These are phyloP conservation scores for Pangasianodon gigas DNA, from an alignment of 2,113 vertebrate genomes.

Conservation along the genomic window DNA sequence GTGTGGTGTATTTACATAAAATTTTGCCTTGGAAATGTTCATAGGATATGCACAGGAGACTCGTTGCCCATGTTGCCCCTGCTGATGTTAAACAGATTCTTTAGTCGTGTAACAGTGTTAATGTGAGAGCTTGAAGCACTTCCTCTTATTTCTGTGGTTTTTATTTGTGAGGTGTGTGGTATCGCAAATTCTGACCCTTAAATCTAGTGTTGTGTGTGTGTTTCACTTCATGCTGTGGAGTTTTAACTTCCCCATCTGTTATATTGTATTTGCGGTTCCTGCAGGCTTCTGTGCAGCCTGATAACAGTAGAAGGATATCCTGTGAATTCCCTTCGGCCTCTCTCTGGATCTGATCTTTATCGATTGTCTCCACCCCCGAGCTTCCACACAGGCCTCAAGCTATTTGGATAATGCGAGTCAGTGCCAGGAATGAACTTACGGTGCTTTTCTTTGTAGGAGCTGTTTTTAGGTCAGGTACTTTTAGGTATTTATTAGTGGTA, in stretches of 20 bases:
- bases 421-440: slow-evolving; percentile 14
- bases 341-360: slow-evolving; percentile 33
- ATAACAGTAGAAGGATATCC: slow-evolving; percentile 63
- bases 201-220: slow-evolving; percentile 4
- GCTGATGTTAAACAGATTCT: neutral
- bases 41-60: neutral
- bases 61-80: neutral
- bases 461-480: neutral
- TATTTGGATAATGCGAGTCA: slow-evolving; percentile 32
- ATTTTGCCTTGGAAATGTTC: slow-evolving; percentile 46
- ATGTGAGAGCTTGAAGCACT: neutral
- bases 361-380: slow-evolving; percentile 10
- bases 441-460: neutral
- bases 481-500: neutral
- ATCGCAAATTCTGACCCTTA: slow-evolving; percentile 1
- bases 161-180: slow-evolving; percentile 3
- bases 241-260: slow-evolving; percentile 40
- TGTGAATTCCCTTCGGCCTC: slow-evolving; percentile 48
- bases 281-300: slow-evolving; percentile 53
- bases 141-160: slow-evolving; percentile 1
- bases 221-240: slow-evolving; percentile 24
- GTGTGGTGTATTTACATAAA: slow-evolving; percentile 27
- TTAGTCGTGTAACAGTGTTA: neutral
- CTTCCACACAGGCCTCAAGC: slow-evolving; percentile 26
- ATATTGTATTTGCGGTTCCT: slow-evolving; percentile 45